Base-by-base conservation (phyloP, 92 coral and sea anemone genomes). In the Epizoanthus illoricatus region DNA sequence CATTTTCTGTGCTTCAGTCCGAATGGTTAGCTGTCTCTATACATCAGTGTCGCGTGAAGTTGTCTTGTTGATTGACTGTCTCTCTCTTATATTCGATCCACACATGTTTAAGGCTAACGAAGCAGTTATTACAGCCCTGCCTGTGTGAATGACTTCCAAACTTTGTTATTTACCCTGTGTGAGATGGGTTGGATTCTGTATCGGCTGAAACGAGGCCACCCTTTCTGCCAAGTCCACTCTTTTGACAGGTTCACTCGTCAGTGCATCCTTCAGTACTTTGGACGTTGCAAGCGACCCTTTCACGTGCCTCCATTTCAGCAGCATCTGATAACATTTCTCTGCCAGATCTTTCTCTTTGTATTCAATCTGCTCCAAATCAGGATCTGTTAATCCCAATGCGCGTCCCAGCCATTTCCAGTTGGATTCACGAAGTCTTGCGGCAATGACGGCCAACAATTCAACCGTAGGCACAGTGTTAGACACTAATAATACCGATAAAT, bases 351-450 rank as follows among this genome's bases (percentile, higher is more conserved):
- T 54, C 69, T 86, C 78, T 19, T 71, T 69, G 28, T 81, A 33
- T 60, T 80, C 81, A 18, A 86, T n/a, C 55, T 86, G 85, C 45
- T 79, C 62, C 19, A 86, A 80, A n/a, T 69, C 43, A 19, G 80
- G 17, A 4, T 86, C 85, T 21, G 74, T 23, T n/a, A 86, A 8
- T 23, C 74, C 45, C 65, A 86, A 72, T 7, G 47, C 67, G 36
- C 85, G 88, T 55, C 88, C 81, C 8, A 86, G 41, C 59, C 61
- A 57, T 60, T 71, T 86, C 88, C 88, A 86, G 19, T 52, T 28
- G 7, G 73, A 3, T 5, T n/a, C 20, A 12, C 61, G 17, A 5
- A 78, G 60, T 16, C 16, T 58, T 52, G 54, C 12, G 67, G 85
- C 75, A 41, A 81, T 20, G 56, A 0, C 3, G 1, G 65, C 55